Conservation (phyloP, 2,113 vertebrate species). For the Psilopogon haemacephalus region DNA sequence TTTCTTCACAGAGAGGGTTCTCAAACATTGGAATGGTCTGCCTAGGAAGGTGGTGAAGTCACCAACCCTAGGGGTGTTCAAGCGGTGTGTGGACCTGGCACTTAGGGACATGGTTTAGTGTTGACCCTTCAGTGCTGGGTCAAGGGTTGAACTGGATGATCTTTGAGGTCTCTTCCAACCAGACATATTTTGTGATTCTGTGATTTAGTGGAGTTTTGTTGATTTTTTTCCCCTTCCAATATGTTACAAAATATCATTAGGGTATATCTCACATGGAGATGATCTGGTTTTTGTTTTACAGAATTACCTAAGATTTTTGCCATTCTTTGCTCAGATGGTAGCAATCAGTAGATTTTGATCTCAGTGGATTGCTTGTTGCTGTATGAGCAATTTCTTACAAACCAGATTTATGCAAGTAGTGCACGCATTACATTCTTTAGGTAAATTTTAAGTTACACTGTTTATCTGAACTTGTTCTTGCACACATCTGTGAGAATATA, state of each 20-base stretch:
- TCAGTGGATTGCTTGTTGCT: background rate
- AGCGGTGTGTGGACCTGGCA: too few species aligned
- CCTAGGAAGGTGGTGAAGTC: too few species aligned
- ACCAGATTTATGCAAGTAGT: background rate
- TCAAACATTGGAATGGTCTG: too few species aligned
- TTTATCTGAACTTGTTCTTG: background rate
- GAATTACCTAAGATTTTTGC: background rate
- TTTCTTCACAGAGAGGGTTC: too few species aligned
- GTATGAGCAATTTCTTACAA: conserved; percentile 11
- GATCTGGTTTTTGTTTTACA: background rate
- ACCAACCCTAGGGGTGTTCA: too few species aligned
- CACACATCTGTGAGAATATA: background rate
- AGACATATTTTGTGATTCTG: too few species aligned
- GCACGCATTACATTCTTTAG: background rate
- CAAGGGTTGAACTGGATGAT: too few species aligned
- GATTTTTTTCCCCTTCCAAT: background rate
- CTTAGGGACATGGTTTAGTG: too few species aligned
- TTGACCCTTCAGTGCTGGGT: too few species aligned
- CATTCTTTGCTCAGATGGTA: background rate
- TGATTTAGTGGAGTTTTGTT: background rate
- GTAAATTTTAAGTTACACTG: background rate
- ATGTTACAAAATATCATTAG: background rate
- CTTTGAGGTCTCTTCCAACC: too few species aligned
- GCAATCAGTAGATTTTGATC: background rate
- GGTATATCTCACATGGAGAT: background rate